Evolutionary conservation across 2,888 invertebrate genomes (phyloP), one percentile per base, ranked within the genome.

Genomic region (Deladenus siricidicola): DNA sequence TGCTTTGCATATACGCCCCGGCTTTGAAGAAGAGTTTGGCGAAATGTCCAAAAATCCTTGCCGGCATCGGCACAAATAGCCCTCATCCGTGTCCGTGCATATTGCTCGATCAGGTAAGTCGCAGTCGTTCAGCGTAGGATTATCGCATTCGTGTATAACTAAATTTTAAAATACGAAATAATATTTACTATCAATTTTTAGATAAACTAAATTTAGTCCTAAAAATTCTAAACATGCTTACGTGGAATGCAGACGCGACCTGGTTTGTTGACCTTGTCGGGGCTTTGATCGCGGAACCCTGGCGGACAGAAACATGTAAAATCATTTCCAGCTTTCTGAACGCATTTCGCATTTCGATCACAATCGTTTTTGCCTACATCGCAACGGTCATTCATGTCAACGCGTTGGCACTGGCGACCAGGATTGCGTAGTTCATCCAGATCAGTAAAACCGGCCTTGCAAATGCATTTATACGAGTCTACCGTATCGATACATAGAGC

Each of bases 11-110:
- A 78, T 66, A 42, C 78, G 60, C 14, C 78, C 78, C 1, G 78
- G 79, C 56, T 72, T 73, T 8, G 51, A 56, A 0, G 56, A 44
- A 44, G 71, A 69, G 61, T 67, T 70, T 4, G 75, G 76, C 4
- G 78, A 78, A 47, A 78, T 78, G 59, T 78, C 78, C 34, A 78
- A 61, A 67, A 71, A 79, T 34, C 74, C 61, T 56, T 70, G 70
- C n/a, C 69, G 51, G 44, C 69, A 69, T 10, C 63, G 58, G 50
- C 69, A 69, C 29, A 60, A 26, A 58, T 69, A 70, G 3, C 72
- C 68, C 17, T 70, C 70, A 58, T 70, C 72, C 3, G 71, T 72
- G 50, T 70, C 70, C 1, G 68, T 70, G 47, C 70, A 70, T 23
- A 63, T 63, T 1, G 71, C 64, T 19, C 69, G 60, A 50, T 70